A percentile compares a stretch with the other conserved stretches of the same genome.
Conservation (phyloP, 2,113 vertebrate genomes). For the Oryzias celebensis region DNA sequence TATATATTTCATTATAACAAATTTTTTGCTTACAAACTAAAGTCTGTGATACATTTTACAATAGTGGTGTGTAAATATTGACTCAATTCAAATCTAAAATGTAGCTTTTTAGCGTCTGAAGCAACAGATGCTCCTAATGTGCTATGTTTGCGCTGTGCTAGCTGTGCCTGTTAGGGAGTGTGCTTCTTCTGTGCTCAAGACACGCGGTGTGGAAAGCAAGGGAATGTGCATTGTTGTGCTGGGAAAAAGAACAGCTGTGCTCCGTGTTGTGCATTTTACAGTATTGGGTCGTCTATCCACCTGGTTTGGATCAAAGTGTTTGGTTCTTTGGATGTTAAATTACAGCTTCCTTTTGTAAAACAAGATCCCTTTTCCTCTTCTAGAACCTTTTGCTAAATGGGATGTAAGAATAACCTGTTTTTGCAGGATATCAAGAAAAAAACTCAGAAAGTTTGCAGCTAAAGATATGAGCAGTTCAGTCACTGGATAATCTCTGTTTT, state of each 20-base stretch:
- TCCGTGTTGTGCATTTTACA: slow-evolving; percentile 55
- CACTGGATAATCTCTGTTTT: slow-evolving; percentile 27
- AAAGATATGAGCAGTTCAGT: slow-evolving; percentile 31
- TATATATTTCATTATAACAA: neutral
- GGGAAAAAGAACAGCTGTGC: slow-evolving; percentile 44
- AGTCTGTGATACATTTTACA: neutral
- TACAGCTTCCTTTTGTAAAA: slow-evolving; percentile 32
- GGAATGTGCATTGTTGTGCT: slow-evolving; percentile 52
- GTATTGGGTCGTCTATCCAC: slow-evolving; percentile 29
- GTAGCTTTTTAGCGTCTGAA: neutral
- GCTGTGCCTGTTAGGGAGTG: slow-evolving; percentile 18
- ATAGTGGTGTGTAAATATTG: neutral
- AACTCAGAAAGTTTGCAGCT: slow-evolving; percentile 21
- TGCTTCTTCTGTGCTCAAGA: slow-evolving; percentile 37
- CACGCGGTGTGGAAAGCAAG: slow-evolving; percentile 23
- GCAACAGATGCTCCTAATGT: neutral
- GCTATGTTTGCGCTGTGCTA: slow-evolving; percentile 9
- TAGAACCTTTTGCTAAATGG: slow-evolving; percentile 22
- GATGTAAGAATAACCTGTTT: slow-evolving; percentile 34
- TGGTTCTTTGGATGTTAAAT: slow-evolving; percentile 45
- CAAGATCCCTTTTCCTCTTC: slow-evolving; percentile 21
- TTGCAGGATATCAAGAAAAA: slow-evolving; percentile 36
- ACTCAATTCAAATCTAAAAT: neutral
- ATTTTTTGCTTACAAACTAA: neutral
- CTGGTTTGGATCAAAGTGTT: slow-evolving; percentile 29